Evolutionary conservation across 2,113 vertebrate genomes (phyloP).

Genomic region (Callipepla squamata): DNA sequence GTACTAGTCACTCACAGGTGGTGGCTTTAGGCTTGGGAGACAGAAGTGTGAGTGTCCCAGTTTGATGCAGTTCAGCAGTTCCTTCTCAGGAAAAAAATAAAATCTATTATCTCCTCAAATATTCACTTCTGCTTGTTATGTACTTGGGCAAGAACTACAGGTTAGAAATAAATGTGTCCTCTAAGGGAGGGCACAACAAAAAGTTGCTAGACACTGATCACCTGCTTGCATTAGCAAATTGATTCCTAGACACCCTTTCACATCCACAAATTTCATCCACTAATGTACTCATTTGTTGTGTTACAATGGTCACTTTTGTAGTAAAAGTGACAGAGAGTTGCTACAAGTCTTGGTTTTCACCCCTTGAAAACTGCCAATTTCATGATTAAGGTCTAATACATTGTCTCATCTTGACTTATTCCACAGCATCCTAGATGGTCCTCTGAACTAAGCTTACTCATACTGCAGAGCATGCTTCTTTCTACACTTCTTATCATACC

Average conservation of each 20-base stretch:
- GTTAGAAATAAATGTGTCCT: not conserved
- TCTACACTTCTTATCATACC: not conserved
- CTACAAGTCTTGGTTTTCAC: not conserved
- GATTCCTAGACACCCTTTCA: not conserved
- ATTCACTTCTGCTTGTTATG: not conserved
- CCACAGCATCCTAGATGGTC: accelerated
- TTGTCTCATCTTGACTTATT: not conserved
- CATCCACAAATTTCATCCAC: not conserved
- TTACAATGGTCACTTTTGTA: not conserved
- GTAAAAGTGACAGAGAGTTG: not conserved
- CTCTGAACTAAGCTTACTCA: not conserved
- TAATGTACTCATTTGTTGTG: not conserved
- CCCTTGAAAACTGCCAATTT: not conserved
- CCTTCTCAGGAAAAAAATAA: not conserved
- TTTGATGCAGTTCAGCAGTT: not conserved
- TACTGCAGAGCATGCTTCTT: not conserved
- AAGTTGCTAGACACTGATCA: not conserved
- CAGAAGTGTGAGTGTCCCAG: not conserved
- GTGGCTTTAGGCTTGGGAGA: not conserved
- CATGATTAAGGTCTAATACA: not conserved
- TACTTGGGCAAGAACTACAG: not conserved
- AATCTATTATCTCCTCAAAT: not conserved
- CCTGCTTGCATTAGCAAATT: not conserved
- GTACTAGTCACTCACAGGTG: not conserved
- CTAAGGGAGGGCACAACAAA: not conserved